Evolutionary conservation across 2,797 vertebrate species (phyloP), one percentile per base, ranked within the genome.

Genomic region (Gallinago nigripennis): DNA sequence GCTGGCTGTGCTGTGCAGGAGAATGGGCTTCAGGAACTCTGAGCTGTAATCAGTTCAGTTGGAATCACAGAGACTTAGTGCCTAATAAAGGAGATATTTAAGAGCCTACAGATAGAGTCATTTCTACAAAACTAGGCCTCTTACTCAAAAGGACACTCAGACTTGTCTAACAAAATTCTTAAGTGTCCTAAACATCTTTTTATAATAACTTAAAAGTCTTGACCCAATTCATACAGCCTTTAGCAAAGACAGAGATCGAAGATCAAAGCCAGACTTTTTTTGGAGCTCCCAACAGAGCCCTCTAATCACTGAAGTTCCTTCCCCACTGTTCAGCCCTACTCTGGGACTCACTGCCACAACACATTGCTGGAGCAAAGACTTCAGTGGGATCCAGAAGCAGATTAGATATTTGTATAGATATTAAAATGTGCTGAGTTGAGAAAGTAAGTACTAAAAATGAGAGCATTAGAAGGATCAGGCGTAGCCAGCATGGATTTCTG

Each of bases 1-100:
- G 0, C 8, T 41, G 9, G 14, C 39, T 70, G 16, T 4, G 1
- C 30, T 48, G 11, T 16, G 10, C 0, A 2, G 15, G 16, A 53
- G 15, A 57, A 64, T 1, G 4, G 54, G 18, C 23, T 80, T 37
- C 43, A 31, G 31, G 5, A 79, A 6, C 31, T 10, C 0, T 12
- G 13, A 65, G 19, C 15, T 50, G 4, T 33, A 37, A 24, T 35
- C 9, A 19, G 0, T 61, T 73, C 25, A 13, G 31, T 18, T 72
- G 37, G 16, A 80, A 20, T 8, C 12, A 63, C 15, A 31, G 15
- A 60, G 28, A 25, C 11, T 2, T 63, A 50, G 12, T 53, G 2
- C 4, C 71, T 60, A 60, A 39, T 18, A 61, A 64, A 75, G 23
- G 31, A 91, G 11, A 28, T 41, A 39, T 68, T 56, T 53, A 73